Base-by-base conservation (phyloP, 2,113 vertebrate species). In the Ovis canadensis region DNA sequence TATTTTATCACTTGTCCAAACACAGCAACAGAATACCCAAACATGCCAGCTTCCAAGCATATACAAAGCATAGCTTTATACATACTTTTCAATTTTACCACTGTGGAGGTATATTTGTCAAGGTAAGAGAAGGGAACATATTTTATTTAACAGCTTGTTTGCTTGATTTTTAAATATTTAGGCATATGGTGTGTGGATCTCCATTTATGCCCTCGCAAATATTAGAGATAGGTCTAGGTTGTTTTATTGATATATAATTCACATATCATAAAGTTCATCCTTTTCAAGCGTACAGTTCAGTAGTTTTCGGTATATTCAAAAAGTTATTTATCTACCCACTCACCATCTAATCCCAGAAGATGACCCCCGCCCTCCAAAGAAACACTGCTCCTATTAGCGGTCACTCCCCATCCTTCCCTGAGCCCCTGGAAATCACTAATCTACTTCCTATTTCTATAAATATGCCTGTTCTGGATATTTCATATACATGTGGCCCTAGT, bases 141-240 rank as follows among this genome's bases (percentile, higher is more conserved):
- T 91, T 98, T 98, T 94, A 97, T 74, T 91, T 55, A 85, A 48
- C 33, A 91, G 82, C 77, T 91, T 91, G 57, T 90, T 94, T 60
- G 90, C 92, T 94, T 54, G 90, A 59, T 86, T 94, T 95, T 88
- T 80, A 92, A 90, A 97, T 88, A 92, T 97, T 95, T 86, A 96
- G 55, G 88, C 88, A 92, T 71, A 83, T 52, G 85, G 96, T 80
- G 40, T 86, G 48, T 52, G 82, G 67, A 31, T 90, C 97, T 96
- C 88, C 85, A 43, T 78, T 90, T 90, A 57, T 59, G 71, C 36
- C 81, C 77, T 59, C 40, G 31, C 60, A 88, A 52, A 78, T 86
- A 95, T 88, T 89, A 91, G 90, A 91, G 50, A 21, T 21, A 40
- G 54, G 6, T 62, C 92, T 78, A 11, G 16, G 7, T 55, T 50